Base-by-base conservation (phyloP, 1,140 invertebrate genomes). In the Leptopilina boulardi region DNA sequence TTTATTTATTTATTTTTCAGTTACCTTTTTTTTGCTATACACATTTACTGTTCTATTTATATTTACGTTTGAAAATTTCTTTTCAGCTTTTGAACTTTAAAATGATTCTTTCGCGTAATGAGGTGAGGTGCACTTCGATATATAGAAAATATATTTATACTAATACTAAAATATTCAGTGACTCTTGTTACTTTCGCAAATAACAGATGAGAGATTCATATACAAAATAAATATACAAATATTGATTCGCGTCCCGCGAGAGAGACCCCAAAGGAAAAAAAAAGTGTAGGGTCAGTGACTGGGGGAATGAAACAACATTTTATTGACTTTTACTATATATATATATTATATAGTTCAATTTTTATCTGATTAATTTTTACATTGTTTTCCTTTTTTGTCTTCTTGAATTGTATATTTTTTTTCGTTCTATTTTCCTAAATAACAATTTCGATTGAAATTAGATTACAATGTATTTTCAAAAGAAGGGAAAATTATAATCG, bases 281-380 rank as follows among this genome's bases (percentile, higher is more conserved):
- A 66, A n/a, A 15, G 15, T 30, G 59, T 15, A n/a, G 59, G 59
- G 26, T 66, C 59, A 66, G 59, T 66, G 59, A 66, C 59, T 66
- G 2, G 23, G 23, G n/a, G 34, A 15, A 30, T n/a, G 15, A 66
- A 66, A 30, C 26, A 13, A 66, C 26, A 19, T 66, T 18, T 30
- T 26, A 59, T 21, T 9, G 19, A 23, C 11, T 10, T 26, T 26
- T 59, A 59, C 21, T 54, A 19, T 19, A 19, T 56, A n/a, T n/a
- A n/a, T n/a, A n/a, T n/a, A n/a, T n/a, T n/a, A n/a, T n/a, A 6
- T 9, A 11, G 51, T 56, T 56, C 21, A 19, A 19, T 9, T 18
- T 56, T 19, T 23, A 59, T 51, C n/a, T 18, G 47, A 51, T 51
- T 51, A n/a, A 51, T 51, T 51, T 51, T n/a, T 51, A 51, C n/a